A percentile compares a stretch with the other conserved stretches of the same genome.
These are phyloP conservation scores for Sycophaga agraensis DNA, from an alignment of 1,140 invertebrate genomes.

Conservation along the genomic window DNA sequence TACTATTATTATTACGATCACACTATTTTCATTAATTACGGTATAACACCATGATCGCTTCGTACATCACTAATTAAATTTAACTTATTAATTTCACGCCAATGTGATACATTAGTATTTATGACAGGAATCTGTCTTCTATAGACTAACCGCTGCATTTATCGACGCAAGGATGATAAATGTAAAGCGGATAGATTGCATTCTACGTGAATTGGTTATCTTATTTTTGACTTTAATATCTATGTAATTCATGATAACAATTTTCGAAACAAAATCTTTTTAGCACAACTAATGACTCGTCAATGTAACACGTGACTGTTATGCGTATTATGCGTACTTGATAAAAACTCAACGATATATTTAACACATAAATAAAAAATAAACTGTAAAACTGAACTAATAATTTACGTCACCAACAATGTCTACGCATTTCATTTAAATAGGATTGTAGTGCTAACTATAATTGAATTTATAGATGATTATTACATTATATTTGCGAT, in stretches of 20 bases:
- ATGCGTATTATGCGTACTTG: not conserved
- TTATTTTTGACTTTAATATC: not conserved
- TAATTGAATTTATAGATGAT: conserved; percentile 10
- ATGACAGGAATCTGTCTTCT: conserved; percentile 23
- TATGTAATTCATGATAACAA: not conserved
- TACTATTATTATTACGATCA: conserved; percentile 15
- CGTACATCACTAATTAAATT: conserved; percentile 24
- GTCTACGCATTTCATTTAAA: not conserved
- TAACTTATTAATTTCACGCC: conserved; percentile 33
- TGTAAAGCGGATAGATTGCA: not conserved
- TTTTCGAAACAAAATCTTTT: not conserved
- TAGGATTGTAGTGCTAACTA: not conserved
- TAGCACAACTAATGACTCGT: not conserved
- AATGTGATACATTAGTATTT: conserved; percentile 36
- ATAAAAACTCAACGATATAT: not conserved
- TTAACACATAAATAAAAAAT: no score
- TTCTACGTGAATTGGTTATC: not conserved
- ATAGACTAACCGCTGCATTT: conserved; percentile 14
- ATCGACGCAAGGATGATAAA: not conserved
- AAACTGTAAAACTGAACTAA: no score
- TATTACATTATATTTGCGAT: conserved; percentile 13
- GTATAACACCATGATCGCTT: conserved; percentile 14
- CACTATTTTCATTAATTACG: conserved; percentile 18
- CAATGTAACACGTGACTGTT: conserved; percentile 2
- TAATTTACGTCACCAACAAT: not conserved